Conservation (phyloP, 2,797 vertebrate genomes). For the Danio albolineatus region DNA sequence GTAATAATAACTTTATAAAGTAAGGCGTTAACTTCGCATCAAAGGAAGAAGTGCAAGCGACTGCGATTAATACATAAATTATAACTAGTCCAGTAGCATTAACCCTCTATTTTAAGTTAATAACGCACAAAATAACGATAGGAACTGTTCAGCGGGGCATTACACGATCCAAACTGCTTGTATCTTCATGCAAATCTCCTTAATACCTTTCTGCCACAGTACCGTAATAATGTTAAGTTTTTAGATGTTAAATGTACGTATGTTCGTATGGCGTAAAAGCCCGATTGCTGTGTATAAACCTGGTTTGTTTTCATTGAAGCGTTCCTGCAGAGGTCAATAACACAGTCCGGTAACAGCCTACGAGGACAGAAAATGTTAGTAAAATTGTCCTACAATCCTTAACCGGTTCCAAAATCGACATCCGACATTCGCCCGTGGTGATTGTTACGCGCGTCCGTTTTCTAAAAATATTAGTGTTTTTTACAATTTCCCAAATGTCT, state of each 20-base stretch:
- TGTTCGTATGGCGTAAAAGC: too few relatives aligned
- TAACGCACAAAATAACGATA: not conserved
- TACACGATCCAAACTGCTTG: conserved; percentile 10
- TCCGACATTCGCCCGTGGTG: not conserved
- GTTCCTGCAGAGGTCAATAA: not conserved
- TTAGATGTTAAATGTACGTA: not conserved
- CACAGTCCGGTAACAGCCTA: not conserved
- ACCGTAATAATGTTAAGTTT: not conserved
- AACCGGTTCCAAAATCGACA: too few relatives aligned
- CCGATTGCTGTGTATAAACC: not conserved
- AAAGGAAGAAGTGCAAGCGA: not conserved
- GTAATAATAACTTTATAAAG: not conserved
- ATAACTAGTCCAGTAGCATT: not conserved
- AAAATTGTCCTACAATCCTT: not conserved
- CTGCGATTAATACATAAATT: not conserved
- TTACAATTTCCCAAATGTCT: too few relatives aligned
- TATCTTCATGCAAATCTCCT: not conserved
- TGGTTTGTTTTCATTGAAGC: not conserved
- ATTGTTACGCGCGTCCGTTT: not conserved
- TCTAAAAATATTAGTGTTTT: too few relatives aligned
- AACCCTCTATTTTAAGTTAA: not conserved
- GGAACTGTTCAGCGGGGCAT: conserved; percentile 1
- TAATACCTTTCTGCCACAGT: not conserved
- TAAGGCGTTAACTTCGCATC: not conserved
- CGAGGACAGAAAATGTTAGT: not conserved